A percentile compares a stretch with the other conserved stretches of the same genome.
phyloP scores from a whole-genome alignment of 1,140 invertebrate genomes.

The Drosophila sproati region DNA sequence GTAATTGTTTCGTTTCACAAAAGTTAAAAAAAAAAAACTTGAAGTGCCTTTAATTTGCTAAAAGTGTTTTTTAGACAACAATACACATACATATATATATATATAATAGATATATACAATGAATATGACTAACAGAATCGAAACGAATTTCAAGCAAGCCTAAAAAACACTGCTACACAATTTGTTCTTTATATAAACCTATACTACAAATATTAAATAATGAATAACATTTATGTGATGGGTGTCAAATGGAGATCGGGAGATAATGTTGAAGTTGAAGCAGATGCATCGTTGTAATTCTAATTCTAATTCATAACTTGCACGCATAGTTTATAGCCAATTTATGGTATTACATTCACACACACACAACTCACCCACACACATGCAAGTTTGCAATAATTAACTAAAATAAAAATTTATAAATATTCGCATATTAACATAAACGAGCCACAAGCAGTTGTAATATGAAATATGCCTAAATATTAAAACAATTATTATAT shows the following conservation, averaged over 20 bases:
- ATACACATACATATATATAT: constrained; percentile 27
- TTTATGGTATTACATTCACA: constrained; percentile 34
- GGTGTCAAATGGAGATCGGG: background rate
- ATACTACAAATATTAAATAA: constrained; percentile 10
- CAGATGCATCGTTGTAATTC: constrained; percentile 30
- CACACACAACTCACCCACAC: constrained; percentile 23
- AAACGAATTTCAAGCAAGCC: constrained; percentile 55
- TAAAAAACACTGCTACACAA: constrained; percentile 19
- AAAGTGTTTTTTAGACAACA: constrained; percentile 74
- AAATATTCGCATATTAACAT: constrained; percentile 34
- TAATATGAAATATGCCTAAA: constrained; percentile 55
- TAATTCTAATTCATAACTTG: constrained; percentile 47
- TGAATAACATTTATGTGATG: constrained; percentile 7
- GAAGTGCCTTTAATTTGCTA: constrained; percentile 83
- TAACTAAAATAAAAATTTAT: constrained; percentile 34
- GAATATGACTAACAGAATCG: constrained; percentile 42
- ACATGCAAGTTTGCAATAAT: constrained; percentile 36
- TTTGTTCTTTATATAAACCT: constrained; percentile 29
- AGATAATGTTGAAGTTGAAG: background rate
- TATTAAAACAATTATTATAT: constrained; percentile 44
- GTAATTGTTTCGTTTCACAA: constrained; percentile 75
- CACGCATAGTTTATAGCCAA: constrained; percentile 38
- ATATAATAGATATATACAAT: constrained; percentile 26
- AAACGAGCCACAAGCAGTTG: constrained; percentile 43
- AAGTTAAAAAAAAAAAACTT: constrained; percentile 35